phyloP scores from a whole-genome alignment of 2,113 vertebrate species.

The Percina caprodes region DNA sequence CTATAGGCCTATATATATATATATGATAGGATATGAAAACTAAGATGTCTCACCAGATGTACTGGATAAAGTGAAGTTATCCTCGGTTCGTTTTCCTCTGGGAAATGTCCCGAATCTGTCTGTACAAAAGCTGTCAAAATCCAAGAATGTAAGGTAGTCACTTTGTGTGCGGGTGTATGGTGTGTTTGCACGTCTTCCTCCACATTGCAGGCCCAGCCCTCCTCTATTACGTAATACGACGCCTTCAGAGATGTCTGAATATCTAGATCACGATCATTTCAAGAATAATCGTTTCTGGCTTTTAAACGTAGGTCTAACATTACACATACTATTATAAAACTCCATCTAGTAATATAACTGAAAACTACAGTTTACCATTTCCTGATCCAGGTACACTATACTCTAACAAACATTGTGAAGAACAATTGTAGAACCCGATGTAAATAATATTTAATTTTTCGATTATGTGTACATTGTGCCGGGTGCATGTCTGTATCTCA shows the following conservation, averaged over 20 bases:
- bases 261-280: neutral
- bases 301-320: neutral
- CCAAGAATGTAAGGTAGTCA: conserved; percentile 9
- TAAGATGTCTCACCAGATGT: conserved; percentile 39
- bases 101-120: neutral
- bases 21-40: neutral
- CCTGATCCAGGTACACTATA: too few species aligned
- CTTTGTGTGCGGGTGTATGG: conserved; percentile 1
- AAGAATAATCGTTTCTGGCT: neutral
- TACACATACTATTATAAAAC: neutral
- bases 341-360: neutral
- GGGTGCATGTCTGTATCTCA: too few species aligned
- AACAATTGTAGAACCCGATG: neutral
- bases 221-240: conserved; percentile 63
- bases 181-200: neutral
- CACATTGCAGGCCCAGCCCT: conserved; percentile 23
- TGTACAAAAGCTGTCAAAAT: conserved; percentile 53
- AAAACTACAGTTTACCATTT: too few species aligned
- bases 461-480: neutral
- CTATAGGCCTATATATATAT: neutral
- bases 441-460: neutral
- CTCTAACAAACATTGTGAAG: too few species aligned
- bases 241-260: conserved; percentile 31
- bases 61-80: neutral
- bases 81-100: neutral